Base-by-base conservation (phyloP, 1,140 invertebrate genomes). In the Propsilocerus akamusi region DNA sequence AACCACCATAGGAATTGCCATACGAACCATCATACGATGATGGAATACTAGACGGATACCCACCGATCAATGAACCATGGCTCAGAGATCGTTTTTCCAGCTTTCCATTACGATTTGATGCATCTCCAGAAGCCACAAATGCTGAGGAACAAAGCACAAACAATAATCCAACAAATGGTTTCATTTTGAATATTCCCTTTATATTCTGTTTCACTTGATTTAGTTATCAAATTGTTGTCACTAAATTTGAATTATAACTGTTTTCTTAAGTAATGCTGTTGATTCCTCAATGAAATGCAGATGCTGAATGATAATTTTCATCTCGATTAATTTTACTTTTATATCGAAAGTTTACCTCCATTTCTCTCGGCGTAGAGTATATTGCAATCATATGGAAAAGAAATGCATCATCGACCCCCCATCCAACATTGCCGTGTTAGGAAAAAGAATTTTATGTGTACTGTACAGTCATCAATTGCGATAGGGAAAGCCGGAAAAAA, bases 251-350 rank as follows among this genome's bases (percentile, higher is more conserved):
- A 12, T 30, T 17, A 4, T 17, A 2, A 41, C n/a, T 7, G 1
- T 20, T 20, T 17, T 20, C 5, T 20, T 17, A 17, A 41, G 34
- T 20, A 17, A 17, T 20, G 22, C 4, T 41, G 34, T 41, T 41
- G 14, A 41, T 8, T 41, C 22, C n/a, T 41, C n/a, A 17, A 22
- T 20, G 34, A 41, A 41, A 41, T 41, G 34, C 34, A 41, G 34
- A 41, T 41, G 34, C 10, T 41, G 34, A 41, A 41, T 41, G 34
- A 41, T 41, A 41, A 41, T 41, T 41, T 41, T 41, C 34, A 5
- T 3, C 17, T 14, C 34, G 22, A 41, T 41, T 41, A 20, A 41
- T 41, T 41, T 41, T 10, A 17, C 22, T 41, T 41, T 20, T 41
- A 41, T 41, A 41, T 41, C 34, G 34, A 41, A 41, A 41, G 34